Evolutionary conservation across 2,888 invertebrate species (phyloP), one percentile per base, ranked within the genome.

Genomic region (Hecatera dysodea): DNA sequence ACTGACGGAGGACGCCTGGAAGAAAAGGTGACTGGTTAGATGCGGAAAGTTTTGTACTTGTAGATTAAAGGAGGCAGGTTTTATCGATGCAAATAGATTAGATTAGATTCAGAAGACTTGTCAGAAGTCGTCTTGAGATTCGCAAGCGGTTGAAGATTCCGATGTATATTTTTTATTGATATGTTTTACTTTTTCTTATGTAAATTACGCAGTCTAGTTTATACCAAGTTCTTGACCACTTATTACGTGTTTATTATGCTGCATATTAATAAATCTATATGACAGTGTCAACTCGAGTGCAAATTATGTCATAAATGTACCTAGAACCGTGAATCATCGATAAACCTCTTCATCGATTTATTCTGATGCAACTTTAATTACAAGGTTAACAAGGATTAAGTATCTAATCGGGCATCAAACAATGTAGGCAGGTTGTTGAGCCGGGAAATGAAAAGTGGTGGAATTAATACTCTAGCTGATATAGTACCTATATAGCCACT

Each of bases 1-100:
- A 95, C 90, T 95, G 95, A 42, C 95, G 92, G 78, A 95, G 93
- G 24, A 95, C 93, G 76, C 95, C 95, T 95, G 57, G 78, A 82
- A 80, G 62, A 87, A 85, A 27, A 42, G 8, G 42, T 9, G 59
- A 56, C 19, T 52, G 53, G 53, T 77, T 56, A 67, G 12, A 22
- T 33, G 2, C 2, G n/a, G 44, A 44, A 7, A 44, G 1, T 12
- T 48, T 1, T 22, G 12, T 22, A n/a, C 9, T 29, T 29, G 29
- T 4, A 29, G 24, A 50, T 24, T 27, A 15, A 52, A 7, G 2
- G 3, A 7, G 52, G 4, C 19, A 9, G 9, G 19, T 11, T 19
- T 19, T 52, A 19, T 19, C 11, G 44, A 44, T 44, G 44, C 19
- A n/a, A 48, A 48, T 48, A 48, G 11, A 11, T 22, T n/a, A n/a